Evolutionary conservation across 2,797 vertebrate genomes (phyloP), one percentile per base, ranked within the genome.

Genomic region (Prionace glauca): DNA sequence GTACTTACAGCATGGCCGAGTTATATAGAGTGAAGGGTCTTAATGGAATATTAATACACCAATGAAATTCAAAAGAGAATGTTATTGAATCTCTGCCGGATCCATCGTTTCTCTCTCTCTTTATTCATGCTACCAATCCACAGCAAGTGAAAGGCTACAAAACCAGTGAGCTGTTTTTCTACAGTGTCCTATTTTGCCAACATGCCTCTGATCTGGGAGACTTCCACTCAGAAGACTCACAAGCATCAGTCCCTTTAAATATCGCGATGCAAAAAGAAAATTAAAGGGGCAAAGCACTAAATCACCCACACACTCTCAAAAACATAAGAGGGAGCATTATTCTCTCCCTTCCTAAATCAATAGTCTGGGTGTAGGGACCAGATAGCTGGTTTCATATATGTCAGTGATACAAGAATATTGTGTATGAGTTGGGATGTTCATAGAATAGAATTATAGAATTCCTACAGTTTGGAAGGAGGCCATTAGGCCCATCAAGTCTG

Each of bases 1-100:
- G 65, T 71, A 45, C 67, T 69, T 71, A 41, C 24, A 71, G 24
- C 93, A 72, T n/a, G 14, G n/a, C 41, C 56, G 69, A 56, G 14
- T 74, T 29, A 56, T 29, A 32, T 4, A 72, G 45, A 74, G 26
- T 29, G 12, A 74, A 56, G 26, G 24, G 32, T 50, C 26, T 72
- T 74, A 74, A 74, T 74, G 93, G 45, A 74, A 45, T 26, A 94
- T 94, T 94, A 41, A 71, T 94, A 10, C 92, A 94, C 24, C 36
- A 94, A n/a, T n/a, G 56, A 91, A 29, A 71, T 71, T 94, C 67
- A 94, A 94, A 29, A 69, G 62, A 72, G 67, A 72, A 9, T 12
- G 20, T 24, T 72, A 1, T 14, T 94, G 45, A 72, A 72, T 94
- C 14, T 7, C 12, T 45, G 65, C n/a, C 11, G 67, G 41, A 65